Evolutionary conservation across 2,888 invertebrate species (phyloP).

Genomic region (Sympetrum striolatum): DNA sequence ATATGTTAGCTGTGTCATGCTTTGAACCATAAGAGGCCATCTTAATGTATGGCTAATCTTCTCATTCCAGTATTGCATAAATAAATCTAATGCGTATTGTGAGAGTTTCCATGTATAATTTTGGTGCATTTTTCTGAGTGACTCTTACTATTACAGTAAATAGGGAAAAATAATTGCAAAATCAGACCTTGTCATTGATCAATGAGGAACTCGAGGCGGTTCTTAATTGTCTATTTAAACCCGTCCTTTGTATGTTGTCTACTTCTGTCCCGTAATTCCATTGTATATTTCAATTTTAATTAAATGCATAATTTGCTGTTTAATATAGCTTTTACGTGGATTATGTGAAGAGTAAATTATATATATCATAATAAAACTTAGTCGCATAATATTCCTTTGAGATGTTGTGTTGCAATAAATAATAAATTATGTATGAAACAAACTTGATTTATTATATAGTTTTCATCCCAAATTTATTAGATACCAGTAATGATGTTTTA

Average conservation of each 20-base stretch:
- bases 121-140: conserved; percentile 36
- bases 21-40: neutral
- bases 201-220: neutral
- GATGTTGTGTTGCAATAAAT: neutral
- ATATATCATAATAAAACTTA: neutral
- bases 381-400: neutral
- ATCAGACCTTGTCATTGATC: neutral
- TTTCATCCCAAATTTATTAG: neutral
- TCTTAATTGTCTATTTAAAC: neutral
- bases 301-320: neutral
- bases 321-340: neutral
- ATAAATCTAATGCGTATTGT: neutral
- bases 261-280: neutral
- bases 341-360: neutral
- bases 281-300: neutral
- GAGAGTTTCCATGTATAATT: conserved; percentile 28
- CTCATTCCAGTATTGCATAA: conserved; percentile 25
- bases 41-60: neutral
- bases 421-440: neutral
- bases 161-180: neutral
- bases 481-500: neutral
- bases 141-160: neutral
- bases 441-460: neutral
- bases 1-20: conserved; percentile 10
- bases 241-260: neutral